phyloP scores from a whole-genome alignment of 2,797 vertebrate genomes.

The Hephaestus fuliginosus region DNA sequence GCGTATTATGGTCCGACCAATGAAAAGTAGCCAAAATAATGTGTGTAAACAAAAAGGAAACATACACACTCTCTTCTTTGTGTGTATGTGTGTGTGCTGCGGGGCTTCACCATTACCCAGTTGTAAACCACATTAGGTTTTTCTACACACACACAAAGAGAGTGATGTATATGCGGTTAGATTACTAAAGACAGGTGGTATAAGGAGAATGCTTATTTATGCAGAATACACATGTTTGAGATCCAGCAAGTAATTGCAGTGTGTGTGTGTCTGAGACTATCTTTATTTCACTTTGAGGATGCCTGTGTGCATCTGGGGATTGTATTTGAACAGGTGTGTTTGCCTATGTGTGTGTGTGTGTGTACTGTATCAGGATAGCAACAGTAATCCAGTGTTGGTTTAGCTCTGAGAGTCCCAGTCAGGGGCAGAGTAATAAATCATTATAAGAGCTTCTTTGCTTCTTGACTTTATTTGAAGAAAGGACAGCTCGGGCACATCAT shows the following conservation, averaged over 20 bases:
- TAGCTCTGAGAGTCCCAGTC: slow-evolving; percentile 25
- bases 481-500: slow-evolving; percentile 42
- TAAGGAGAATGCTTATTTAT: slow-evolving; percentile 43
- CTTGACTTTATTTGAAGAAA: slow-evolving; percentile 51
- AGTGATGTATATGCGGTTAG: slow-evolving; percentile 50
- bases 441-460: slow-evolving; percentile 40
- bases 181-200: slow-evolving; percentile 44
- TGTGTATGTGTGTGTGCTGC: not conserved
- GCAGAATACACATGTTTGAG: slow-evolving; percentile 50
- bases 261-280: slow-evolving; percentile 20
- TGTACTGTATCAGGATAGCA: not conserved
- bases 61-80: not conserved
- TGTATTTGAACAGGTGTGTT: slow-evolving; percentile 18
- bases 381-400: slow-evolving; percentile 43
- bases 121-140: slow-evolving; percentile 33
- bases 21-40: slow-evolving; percentile 14
- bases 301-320: slow-evolving; percentile 4
- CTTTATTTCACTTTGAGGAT: slow-evolving; percentile 27
- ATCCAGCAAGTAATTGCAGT: slow-evolving; percentile 34
- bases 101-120: slow-evolving; percentile 24
- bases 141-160: slow-evolving; percentile 3
- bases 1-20: slow-evolving; percentile 9
- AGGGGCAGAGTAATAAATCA: slow-evolving; percentile 51
- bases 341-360: slow-evolving; percentile 9
- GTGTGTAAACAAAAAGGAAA: not conserved